phyloP scores from a whole-genome alignment of 2,113 vertebrate species.

The Baryphthengus martii region DNA sequence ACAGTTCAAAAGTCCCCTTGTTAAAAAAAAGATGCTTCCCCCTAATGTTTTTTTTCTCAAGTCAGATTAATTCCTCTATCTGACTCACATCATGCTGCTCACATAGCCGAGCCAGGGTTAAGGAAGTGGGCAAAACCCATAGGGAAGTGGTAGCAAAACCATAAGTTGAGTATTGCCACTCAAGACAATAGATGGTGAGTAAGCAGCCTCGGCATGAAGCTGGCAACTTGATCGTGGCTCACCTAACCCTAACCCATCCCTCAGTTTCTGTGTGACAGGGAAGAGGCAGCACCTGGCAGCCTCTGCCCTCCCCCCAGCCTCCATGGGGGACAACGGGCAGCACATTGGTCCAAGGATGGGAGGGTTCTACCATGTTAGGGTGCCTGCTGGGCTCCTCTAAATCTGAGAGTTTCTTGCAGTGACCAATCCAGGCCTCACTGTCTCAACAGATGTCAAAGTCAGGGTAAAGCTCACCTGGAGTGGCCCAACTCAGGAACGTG shows the following conservation, averaged over 20 bases:
- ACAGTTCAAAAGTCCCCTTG: neutral
- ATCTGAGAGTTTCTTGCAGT: neutral
- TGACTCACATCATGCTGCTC: neutral
- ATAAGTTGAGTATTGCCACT: neutral
- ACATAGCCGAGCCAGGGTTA: neutral
- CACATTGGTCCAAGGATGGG: fast-evolving
- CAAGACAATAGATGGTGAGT: neutral
- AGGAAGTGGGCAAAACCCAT: neutral
- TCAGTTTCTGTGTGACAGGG: neutral
- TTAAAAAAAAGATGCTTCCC: neutral
- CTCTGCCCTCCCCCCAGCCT: neutral
- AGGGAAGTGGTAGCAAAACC: neutral
- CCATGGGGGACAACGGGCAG: fast-evolving
- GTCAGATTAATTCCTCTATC: neutral
- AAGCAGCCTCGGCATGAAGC: neutral
- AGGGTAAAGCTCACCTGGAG: neutral
- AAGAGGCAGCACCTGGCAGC: neutral
- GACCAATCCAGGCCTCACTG: neutral
- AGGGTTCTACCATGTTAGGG: fast-evolving
- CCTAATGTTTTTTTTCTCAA: neutral
- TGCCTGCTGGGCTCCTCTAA: neutral
- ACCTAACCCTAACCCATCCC: neutral
- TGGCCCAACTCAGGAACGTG: fast-evolving
- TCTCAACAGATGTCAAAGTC: neutral
- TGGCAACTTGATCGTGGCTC: neutral